Conservation (phyloP, 2,888 invertebrate species). For the Melanostoma scalare region DNA sequence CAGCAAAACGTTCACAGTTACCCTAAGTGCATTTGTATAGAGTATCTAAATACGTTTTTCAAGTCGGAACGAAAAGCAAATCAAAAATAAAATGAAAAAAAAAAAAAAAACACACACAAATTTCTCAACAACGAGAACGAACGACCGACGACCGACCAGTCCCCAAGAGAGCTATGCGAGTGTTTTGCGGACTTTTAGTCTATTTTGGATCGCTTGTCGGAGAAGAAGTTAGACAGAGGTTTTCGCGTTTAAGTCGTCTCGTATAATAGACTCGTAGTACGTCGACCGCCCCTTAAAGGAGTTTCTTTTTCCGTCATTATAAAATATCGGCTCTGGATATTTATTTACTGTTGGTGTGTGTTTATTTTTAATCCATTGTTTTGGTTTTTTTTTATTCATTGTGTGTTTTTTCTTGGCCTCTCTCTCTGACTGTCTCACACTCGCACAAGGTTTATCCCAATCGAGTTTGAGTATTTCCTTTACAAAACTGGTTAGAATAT, state of each 20-base stretch:
- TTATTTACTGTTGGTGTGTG: conserved; percentile 9
- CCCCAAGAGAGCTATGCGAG: neutral
- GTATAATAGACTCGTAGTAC: conserved; percentile 6
- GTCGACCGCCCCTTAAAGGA: conserved; percentile 25
- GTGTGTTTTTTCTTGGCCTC: conserved; percentile 15
- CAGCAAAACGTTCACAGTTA: conserved; percentile 12
- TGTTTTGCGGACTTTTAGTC: conserved; percentile 53
- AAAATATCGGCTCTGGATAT: conserved; percentile 25
- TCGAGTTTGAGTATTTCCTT: conserved; percentile 16
- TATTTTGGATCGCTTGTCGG: conserved; percentile 67
- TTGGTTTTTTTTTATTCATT: conserved; percentile 6
- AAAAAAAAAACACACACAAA: conserved; percentile 35
- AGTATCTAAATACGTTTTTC: conserved; percentile 56
- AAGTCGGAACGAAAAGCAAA: conserved; percentile 25
- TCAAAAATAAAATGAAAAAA: conserved; percentile 37
- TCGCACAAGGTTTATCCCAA: conserved; percentile 8
- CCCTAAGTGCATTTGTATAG: conserved; percentile 50
- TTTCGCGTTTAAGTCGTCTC: conserved; percentile 63
- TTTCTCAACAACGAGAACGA: too few species aligned
- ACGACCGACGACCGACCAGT: neutral
- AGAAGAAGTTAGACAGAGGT: conserved; percentile 66
- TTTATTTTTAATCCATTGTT: conserved; percentile 11
- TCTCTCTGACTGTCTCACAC: neutral
- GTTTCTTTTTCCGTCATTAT: conserved; percentile 11
- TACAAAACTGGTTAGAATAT: conserved; percentile 30